Conservation (phyloP, 2,113 vertebrate genomes). For the Pteruthius melanotis region DNA sequence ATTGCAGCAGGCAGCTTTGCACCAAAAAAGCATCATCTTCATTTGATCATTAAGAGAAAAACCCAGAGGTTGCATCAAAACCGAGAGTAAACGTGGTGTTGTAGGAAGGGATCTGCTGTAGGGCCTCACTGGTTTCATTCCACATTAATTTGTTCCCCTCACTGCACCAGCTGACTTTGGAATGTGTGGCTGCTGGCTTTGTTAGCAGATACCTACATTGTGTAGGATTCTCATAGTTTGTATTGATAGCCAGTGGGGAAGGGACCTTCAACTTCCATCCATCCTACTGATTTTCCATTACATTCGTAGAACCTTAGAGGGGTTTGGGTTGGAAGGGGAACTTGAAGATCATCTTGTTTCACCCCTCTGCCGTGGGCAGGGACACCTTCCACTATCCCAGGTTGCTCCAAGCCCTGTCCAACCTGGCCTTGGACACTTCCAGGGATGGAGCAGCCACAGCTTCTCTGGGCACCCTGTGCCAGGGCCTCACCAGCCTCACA, state of each 20-base stretch:
- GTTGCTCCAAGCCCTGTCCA: not conserved
- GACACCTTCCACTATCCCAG: not conserved
- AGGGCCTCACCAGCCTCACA: not conserved
- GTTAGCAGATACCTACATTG: not conserved
- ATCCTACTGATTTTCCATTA: not conserved
- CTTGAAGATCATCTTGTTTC: not conserved
- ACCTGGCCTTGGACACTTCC: not conserved
- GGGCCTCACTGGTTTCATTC: not conserved
- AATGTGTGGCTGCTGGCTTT: not conserved
- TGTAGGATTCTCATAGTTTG: not conserved
- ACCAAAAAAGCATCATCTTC: not conserved
- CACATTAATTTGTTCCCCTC: not conserved
- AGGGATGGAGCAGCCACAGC: not conserved
- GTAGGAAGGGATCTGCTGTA: not conserved
- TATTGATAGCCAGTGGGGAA: not conserved
- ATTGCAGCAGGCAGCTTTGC: not conserved
- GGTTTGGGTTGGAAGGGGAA: not conserved
- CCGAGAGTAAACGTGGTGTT: not conserved
- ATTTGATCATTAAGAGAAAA: not conserved
- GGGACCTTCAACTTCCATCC: not conserved
- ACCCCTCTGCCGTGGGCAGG: too few species aligned
- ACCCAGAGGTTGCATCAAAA: not conserved
- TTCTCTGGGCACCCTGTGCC: not conserved
- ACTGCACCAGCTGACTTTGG: not conserved
- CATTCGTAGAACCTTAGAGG: not conserved